Percentiles rank a stretch among this genome's conserved stretches.
Conservation (phyloP, 2,888 invertebrate species). For the Erebia epiphron region DNA sequence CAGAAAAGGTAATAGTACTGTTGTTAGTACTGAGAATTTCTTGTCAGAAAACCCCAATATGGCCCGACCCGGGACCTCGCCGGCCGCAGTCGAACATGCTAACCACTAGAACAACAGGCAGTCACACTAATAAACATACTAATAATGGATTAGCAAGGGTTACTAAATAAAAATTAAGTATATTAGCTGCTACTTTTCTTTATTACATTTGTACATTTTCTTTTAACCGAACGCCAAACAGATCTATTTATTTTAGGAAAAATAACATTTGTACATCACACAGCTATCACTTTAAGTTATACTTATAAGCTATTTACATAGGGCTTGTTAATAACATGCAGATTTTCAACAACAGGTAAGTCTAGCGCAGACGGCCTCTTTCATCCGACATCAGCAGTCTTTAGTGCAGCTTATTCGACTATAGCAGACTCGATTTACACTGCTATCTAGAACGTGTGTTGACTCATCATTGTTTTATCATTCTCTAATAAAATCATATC, state of each 20-base stretch:
- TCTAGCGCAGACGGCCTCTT: not conserved
- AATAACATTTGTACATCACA: slow-evolving; percentile 47
- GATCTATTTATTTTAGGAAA: slow-evolving; percentile 38
- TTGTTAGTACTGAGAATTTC: too few species aligned
- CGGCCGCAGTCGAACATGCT: too few species aligned
- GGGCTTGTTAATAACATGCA: slow-evolving; percentile 66
- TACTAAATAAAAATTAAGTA: slow-evolving; percentile 15
- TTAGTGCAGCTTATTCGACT: not conserved
- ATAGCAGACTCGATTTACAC: not conserved
- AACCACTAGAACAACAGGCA: too few species aligned
- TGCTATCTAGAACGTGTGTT: not conserved
- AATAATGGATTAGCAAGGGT: not conserved
- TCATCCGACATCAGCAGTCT: not conserved
- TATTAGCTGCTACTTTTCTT: slow-evolving; percentile 46
- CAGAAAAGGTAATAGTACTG: too few species aligned
- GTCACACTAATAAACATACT: too few species aligned
- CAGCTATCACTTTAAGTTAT: slow-evolving; percentile 40
- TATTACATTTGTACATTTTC: slow-evolving; percentile 68
- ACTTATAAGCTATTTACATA: slow-evolving; percentile 64
- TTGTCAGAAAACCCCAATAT: too few species aligned
- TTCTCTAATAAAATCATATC: too few species aligned
- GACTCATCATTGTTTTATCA: too few species aligned
- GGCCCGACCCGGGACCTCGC: too few species aligned
- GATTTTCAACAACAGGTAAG: slow-evolving; percentile 62
- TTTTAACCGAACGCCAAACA: slow-evolving; percentile 54